A percentile compares a stretch with the other conserved stretches of the same genome.
These are phyloP conservation scores for Ladona fulva DNA, from an alignment of 1,140 invertebrate species.

Conservation along the genomic window DNA sequence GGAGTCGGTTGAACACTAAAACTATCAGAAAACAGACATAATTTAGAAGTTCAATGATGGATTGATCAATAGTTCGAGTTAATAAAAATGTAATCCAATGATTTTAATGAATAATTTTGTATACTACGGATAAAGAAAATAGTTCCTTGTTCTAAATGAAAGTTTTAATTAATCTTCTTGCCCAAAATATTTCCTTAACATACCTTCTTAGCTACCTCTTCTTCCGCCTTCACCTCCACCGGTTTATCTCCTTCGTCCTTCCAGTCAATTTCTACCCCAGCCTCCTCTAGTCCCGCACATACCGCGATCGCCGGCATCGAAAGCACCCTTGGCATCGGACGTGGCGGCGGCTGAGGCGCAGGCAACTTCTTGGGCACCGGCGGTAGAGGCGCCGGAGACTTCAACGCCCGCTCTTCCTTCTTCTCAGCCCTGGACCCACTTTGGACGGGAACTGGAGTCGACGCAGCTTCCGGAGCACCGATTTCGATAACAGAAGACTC, in stretches of 20 bases:
- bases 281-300: not conserved
- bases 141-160: too few relatives aligned
- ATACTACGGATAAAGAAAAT: too few relatives aligned
- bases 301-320: not conserved
- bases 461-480: not conserved
- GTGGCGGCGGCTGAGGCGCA: not conserved
- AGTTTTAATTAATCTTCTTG: too few relatives aligned
- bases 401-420: not conserved
- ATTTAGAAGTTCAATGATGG: too few relatives aligned
- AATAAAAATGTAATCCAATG: too few relatives aligned
- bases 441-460: not conserved
- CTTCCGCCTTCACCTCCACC: conserved; percentile 16
- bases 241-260: conserved; percentile 11
- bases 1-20: too few relatives aligned
- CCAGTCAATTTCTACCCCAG: conserved; percentile 11
- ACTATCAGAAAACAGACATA: too few relatives aligned
- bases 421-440: not conserved
- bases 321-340: not conserved
- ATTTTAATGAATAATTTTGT: too few relatives aligned
- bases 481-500: not conserved
- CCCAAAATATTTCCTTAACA: too few relatives aligned
- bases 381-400: not conserved
- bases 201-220: not conserved
- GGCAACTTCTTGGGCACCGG: not conserved
- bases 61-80: too few relatives aligned